phyloP scores from a whole-genome alignment of 2,888 invertebrate genomes.

The Netelia inedita region DNA sequence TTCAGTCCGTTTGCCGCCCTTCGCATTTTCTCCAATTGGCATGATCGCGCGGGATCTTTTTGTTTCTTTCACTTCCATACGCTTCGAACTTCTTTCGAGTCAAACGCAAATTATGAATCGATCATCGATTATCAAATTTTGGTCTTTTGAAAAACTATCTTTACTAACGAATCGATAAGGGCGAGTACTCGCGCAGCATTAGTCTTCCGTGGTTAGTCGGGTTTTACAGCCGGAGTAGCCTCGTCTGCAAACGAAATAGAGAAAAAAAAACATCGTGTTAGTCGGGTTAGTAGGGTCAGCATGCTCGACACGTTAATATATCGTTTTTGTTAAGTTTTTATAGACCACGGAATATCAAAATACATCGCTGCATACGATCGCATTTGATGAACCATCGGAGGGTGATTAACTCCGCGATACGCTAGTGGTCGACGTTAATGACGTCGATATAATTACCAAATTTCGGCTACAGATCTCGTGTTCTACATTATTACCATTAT shows the following conservation, averaged over 20 bases:
- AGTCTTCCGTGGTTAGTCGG: constrained; percentile 32
- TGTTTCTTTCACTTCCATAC: constrained; percentile 6
- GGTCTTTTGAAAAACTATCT: background rate
- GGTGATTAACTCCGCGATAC: background rate
- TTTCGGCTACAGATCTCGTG: background rate
- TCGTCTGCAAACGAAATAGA: constrained; percentile 68
- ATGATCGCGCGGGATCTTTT: constrained; percentile 77
- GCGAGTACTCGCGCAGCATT: background rate
- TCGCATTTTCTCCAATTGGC: constrained; percentile 83
- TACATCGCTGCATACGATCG: background rate
- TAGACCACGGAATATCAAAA: background rate
- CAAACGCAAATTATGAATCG: background rate
- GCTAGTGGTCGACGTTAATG: background rate
- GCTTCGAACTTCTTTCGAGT: constrained; percentile 16
- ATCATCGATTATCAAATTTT: constrained; percentile 4
- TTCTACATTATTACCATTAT: background rate
- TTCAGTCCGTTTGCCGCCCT: constrained; percentile 83
- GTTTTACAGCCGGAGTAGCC: constrained; percentile 51
- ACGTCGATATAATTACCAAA: constrained; percentile 5
- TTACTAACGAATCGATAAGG: background rate
- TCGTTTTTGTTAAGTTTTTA: background rate
- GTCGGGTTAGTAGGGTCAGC: constrained; percentile 66
- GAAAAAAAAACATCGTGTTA: constrained; percentile 64
- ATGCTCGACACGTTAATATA: background rate
- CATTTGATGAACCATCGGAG: background rate